Evolutionary conservation across 2,888 invertebrate genomes (phyloP).

Genomic region (Drosophila nr. medialis): DNA sequence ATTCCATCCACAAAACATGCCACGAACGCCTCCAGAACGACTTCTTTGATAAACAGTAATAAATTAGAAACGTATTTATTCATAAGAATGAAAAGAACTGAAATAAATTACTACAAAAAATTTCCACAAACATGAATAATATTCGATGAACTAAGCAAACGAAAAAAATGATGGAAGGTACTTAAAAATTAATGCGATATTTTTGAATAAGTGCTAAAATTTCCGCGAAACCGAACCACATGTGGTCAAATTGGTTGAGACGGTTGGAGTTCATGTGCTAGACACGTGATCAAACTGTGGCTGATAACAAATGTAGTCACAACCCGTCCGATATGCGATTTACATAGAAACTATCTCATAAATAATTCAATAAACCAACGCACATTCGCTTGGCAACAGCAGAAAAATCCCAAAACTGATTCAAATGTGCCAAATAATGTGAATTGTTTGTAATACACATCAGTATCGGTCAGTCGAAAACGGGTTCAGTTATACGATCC

Average conservation of each 20-base stretch:
- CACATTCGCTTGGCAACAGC: constrained; percentile 39
- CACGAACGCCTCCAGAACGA: constrained; percentile 8
- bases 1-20: constrained; percentile 32
- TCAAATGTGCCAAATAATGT: constrained; percentile 22
- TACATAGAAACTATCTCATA: constrained; percentile 24
- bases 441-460: constrained; percentile 41
- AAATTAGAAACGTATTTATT: constrained; percentile 39
- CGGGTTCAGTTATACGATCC: constrained; percentile 12
- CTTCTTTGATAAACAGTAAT: constrained; percentile 48
- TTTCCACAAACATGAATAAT: constrained; percentile 19
- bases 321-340: constrained; percentile 9
- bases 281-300: constrained; percentile 20
- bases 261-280: neutral
- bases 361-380: constrained; percentile 46
- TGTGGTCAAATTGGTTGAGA: constrained; percentile 10
- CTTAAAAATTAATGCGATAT: neutral
- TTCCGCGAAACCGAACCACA: constrained; percentile 5
- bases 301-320: constrained; percentile 1
- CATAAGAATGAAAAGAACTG: constrained; percentile 1
- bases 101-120: neutral
- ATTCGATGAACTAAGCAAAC: constrained; percentile 26
- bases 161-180: constrained; percentile 7
- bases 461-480: constrained; percentile 26
- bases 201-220: constrained; percentile 1
- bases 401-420: neutral